Conservation (phyloP, 2,888 invertebrate species). For the Julus scandinavius region DNA sequence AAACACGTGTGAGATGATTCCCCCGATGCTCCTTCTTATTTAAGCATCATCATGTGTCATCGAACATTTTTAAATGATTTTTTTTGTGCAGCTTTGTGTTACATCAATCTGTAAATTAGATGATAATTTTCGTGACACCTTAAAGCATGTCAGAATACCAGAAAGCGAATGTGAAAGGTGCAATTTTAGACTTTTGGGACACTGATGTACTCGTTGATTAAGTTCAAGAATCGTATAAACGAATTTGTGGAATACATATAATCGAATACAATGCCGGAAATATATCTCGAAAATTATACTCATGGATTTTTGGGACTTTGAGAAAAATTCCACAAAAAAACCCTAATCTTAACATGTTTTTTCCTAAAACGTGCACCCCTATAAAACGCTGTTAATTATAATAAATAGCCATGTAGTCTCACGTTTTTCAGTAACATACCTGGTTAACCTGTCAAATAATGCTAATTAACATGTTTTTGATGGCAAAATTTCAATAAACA, state of each 20-base stretch:
- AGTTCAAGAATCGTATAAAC: too few species aligned
- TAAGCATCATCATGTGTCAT: conserved; percentile 31
- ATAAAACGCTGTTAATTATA: not conserved
- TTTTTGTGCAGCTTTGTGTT: not conserved
- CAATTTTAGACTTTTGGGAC: not conserved
- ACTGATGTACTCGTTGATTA: too few species aligned
- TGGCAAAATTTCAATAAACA: not conserved
- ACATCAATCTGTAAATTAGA: conserved; percentile 18
- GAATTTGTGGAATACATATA: not conserved
- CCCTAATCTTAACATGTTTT: too few species aligned
- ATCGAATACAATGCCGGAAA: too few species aligned
- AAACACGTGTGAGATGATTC: conserved; percentile 38
- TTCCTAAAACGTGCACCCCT: not conserved
- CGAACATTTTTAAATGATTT: not conserved
- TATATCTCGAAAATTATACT: too few species aligned
- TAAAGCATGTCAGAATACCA: not conserved
- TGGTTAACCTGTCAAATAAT: not conserved
- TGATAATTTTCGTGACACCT: conserved; percentile 10
- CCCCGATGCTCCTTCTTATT: conserved; percentile 11
- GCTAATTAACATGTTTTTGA: not conserved
- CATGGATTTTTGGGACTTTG: too few species aligned
- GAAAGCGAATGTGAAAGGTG: not conserved
- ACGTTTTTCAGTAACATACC: not conserved
- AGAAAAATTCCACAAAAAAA: too few species aligned
- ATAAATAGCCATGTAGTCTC: too few species aligned